Conservation (phyloP, 2,113 vertebrate species). For the Aramus guarauna region DNA sequence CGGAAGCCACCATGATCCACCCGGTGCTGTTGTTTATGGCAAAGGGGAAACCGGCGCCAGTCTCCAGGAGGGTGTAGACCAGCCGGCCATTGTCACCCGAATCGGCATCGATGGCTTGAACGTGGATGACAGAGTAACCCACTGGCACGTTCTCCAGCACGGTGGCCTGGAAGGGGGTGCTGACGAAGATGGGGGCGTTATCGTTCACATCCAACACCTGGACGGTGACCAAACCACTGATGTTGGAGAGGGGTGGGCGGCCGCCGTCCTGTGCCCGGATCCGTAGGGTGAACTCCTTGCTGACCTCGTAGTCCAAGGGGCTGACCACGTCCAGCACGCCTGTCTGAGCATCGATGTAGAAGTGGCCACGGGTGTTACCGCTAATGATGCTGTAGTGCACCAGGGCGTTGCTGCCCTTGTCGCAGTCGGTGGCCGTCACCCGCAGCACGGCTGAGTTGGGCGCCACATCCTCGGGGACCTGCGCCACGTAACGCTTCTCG, state of each 20-base stretch:
- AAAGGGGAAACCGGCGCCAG: slow-evolving; percentile 82
- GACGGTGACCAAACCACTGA: slow-evolving; percentile 89
- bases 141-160: slow-evolving; percentile 91
- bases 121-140: slow-evolving; percentile 91
- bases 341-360: slow-evolving; percentile 92
- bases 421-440: slow-evolving; percentile 86
- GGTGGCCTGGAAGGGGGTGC: slow-evolving; percentile 92
- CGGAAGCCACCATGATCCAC: slow-evolving; percentile 89
- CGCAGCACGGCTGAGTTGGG: slow-evolving; percentile 83
- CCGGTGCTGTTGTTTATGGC: slow-evolving; percentile 92
- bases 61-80: slow-evolving; percentile 84
- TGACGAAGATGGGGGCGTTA: slow-evolving; percentile 94
- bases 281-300: slow-evolving; percentile 89
- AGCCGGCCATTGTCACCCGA: slow-evolving; percentile 89
- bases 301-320: slow-evolving; percentile 90
- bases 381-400: slow-evolving; percentile 98
- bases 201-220: slow-evolving; percentile 94
- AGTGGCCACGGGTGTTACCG: slow-evolving; percentile 92
- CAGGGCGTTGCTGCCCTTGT: slow-evolving; percentile 87
- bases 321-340: slow-evolving; percentile 89
- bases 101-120: slow-evolving; percentile 92
- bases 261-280: slow-evolving; percentile 93
- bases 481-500: slow-evolving; percentile 88
- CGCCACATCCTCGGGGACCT: slow-evolving; percentile 85
- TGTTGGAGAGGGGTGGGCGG: slow-evolving; percentile 90